phyloP scores from a whole-genome alignment of 1,140 invertebrate species.

The Drosophila orosa region DNA sequence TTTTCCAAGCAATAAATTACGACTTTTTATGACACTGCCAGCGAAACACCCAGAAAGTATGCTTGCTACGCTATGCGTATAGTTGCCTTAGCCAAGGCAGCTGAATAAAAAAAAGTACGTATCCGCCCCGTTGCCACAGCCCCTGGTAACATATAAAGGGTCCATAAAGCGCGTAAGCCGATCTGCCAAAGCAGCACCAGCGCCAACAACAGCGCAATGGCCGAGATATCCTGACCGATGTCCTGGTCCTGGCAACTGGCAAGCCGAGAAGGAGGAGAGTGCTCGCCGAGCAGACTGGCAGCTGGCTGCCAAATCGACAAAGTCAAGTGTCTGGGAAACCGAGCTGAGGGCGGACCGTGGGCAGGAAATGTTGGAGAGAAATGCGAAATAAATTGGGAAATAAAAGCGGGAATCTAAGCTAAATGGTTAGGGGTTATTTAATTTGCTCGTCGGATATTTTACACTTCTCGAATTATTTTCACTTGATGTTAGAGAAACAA shows the following conservation, averaged over 20 bases:
- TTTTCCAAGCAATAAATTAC: slow-evolving; percentile 83
- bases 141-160: slow-evolving; percentile 43
- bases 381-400: slow-evolving; percentile 9
- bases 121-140: slow-evolving; percentile 13
- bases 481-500: background rate
- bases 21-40: slow-evolving; percentile 80
- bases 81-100: slow-evolving; percentile 58
- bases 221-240: slow-evolving; percentile 54
- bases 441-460: slow-evolving; percentile 10
- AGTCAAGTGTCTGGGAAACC: slow-evolving; percentile 67
- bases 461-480: slow-evolving; percentile 2
- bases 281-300: slow-evolving; percentile 23
- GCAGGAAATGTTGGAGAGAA: slow-evolving; percentile 4
- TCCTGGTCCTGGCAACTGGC: slow-evolving; percentile 41
- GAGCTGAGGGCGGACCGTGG: slow-evolving; percentile 47
- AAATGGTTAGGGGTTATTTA: slow-evolving; percentile 15
- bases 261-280: no score
- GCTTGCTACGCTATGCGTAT: slow-evolving; percentile 52
- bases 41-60: slow-evolving; percentile 49
- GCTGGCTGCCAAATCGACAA: slow-evolving; percentile 43
- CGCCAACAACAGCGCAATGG: slow-evolving; percentile 24
- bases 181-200: slow-evolving; percentile 68
- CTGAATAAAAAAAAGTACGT: slow-evolving; percentile 25
- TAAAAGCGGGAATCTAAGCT: slow-evolving; percentile 8
- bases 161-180: slow-evolving; percentile 79